Evolutionary conservation across 2,888 invertebrate species (phyloP), one percentile per base, ranked within the genome.

Genomic region (Matsumyia berberina): DNA sequence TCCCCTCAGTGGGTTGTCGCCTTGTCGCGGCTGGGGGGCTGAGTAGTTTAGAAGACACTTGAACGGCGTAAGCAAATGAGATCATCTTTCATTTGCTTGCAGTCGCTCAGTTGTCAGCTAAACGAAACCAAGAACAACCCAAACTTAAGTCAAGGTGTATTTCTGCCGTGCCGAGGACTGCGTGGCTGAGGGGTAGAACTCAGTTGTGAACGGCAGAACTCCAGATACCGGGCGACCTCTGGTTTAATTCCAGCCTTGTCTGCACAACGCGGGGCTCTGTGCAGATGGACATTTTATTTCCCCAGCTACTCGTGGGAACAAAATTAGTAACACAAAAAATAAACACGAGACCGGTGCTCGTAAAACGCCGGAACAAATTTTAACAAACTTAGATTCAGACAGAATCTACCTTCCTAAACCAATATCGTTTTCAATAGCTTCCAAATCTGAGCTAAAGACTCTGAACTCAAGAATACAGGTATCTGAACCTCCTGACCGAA

Each of bases 281-380:
- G 53, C 33, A 55, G 53, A 55, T 33, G 9, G 31, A 55, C 53
- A 15, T 33, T 12, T 24, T 9, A 15, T 5, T 55, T 55, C 53
- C 53, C 55, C 35, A 33, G 55, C 55, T 55, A 35, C 55, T 55
- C 55, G 55, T 55, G 55, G 55, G 55, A 35, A 17, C 55, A 55
- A 15, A 8, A 55, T 55, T 55, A 35, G 35, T 19, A 55, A 55
- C 29, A 17, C 9, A 35, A 33, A 55, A 9, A 33, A 55, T 3
- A 17, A 33, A 55, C 9, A 9, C 55, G 55, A 55, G 55, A 9
- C 15, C 55, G 55, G 55, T 35, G 11, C 35, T 55, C 55, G 55
- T 55, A 35, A 55, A 55, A 15, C 35, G 11, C 55, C 55, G 35
- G 35, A 55, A 55, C 35, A 2, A 55, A 5, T 17, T 35, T 35